These are phyloP conservation scores for Zaprionus kolodkinae DNA, from an alignment of 1,140 invertebrate species.

Conservation along the genomic window DNA sequence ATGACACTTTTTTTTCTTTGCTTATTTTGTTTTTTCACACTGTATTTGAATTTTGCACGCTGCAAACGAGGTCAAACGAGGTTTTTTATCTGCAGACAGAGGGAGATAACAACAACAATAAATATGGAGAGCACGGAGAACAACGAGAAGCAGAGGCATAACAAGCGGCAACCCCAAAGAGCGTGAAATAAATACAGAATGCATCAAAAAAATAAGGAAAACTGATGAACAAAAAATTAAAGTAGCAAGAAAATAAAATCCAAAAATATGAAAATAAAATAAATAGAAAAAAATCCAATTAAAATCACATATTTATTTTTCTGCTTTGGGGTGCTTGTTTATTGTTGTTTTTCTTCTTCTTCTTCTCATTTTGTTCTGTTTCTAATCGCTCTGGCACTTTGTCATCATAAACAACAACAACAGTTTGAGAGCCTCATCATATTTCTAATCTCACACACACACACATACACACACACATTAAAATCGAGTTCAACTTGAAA, in stretches of 20 bases:
- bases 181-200: background rate
- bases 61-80: slow-evolving; percentile 69
- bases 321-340: slow-evolving; percentile 25
- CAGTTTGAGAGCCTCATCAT: background rate
- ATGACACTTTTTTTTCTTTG: slow-evolving; percentile 31
- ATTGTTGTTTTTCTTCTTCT: slow-evolving; percentile 31
- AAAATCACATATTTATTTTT: slow-evolving; percentile 5
- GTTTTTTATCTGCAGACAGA: slow-evolving; percentile 71
- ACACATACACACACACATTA: slow-evolving; percentile 1
- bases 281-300: background rate
- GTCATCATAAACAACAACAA: slow-evolving; percentile 4
- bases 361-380: slow-evolving; percentile 24
- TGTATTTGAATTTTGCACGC: slow-evolving; percentile 26
- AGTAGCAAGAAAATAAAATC: background rate
- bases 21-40: slow-evolving; percentile 18
- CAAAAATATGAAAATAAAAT: background rate
- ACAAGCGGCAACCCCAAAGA: slow-evolving; percentile 6
- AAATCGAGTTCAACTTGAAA: slow-evolving; percentile 43
- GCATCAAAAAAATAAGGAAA: background rate
- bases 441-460: background rate
- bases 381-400: slow-evolving; percentile 17
- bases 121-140: slow-evolving; percentile 66
- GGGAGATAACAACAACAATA: slow-evolving; percentile 49
- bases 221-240: background rate
- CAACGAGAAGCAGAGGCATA: slow-evolving; percentile 32